Base-by-base conservation (phyloP, 2,113 vertebrate genomes). In the Solea solea region DNA sequence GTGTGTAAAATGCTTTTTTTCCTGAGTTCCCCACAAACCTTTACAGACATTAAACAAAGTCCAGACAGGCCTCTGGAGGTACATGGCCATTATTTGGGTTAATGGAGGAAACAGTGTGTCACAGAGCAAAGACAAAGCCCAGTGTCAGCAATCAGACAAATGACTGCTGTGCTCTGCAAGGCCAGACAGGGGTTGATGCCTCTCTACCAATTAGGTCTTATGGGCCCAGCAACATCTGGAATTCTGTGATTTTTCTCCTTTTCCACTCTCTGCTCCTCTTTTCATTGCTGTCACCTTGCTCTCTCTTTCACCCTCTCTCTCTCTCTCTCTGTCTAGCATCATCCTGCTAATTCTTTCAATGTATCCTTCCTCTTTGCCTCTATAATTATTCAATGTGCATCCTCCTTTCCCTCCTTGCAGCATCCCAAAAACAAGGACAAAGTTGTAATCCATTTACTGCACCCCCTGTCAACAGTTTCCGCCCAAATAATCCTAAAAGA, bases 361-460 rank as follows among this genome's bases (percentile, higher is more conserved):
- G 80, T 87, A 89, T 85, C 83, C 57, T 72, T 64, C 84, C 67
- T 49, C 28, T 76, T 64, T 65, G 53, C 78, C 73, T 39, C 74
- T 56, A 67, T 88, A 74, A 76, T 88, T 92, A 88, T 90, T 91
- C 88, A 80, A 72, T 84, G 74, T 50, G 64, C 82, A 64, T 83
- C 80, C 79, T 78, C 72, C 81, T 82, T 82, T 77, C 75, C 83
- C 71, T 80, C 74, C 69, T 84, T 67, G 9, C 75, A 64, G 73
- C 82, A 78, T 87, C 83, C 80, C 81, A 83, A 91, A 91, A 88
- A 91, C 86, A 90, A 91, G 90, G 83, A 90, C 87, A 87, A 86
- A 91, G 74, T 93, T 94, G 93, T 94, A 93, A 94, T 94, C 93
- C 91, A 72, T 91, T 94, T 94, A 94, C 69, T 74, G 71, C 87